phyloP scores from a whole-genome alignment of 2,113 vertebrate genomes.

The Butastur rufipennis region DNA sequence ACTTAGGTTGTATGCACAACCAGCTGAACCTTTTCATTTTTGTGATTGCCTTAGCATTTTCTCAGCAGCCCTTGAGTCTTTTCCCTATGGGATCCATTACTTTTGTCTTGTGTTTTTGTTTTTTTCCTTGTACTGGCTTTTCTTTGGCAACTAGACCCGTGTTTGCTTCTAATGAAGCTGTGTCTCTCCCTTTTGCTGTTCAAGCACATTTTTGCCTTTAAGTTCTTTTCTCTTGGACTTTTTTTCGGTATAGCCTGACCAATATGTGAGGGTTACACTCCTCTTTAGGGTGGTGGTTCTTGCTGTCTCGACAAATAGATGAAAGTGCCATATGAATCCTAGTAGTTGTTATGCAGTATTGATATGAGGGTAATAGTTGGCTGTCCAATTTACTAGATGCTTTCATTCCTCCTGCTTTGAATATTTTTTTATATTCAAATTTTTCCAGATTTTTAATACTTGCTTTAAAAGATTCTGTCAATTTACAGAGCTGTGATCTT shows the following conservation, averaged over 20 bases:
- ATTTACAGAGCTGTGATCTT: not conserved
- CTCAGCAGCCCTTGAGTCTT: not conserved
- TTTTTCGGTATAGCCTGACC: not conserved
- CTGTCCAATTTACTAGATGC: not conserved
- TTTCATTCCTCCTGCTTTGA: not conserved
- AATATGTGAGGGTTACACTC: not conserved
- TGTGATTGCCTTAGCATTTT: not conserved
- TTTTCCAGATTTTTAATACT: not conserved
- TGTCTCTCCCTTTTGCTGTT: not conserved
- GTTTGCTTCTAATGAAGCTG: not conserved
- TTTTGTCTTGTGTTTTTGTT: not conserved
- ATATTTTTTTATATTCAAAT: not conserved
- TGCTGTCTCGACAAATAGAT: not conserved
- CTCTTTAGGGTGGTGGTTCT: not conserved
- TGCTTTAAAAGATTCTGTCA: not conserved
- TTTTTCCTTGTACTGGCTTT: not conserved
- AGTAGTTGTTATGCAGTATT: not conserved
- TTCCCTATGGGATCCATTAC: not conserved
- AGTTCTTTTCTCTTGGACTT: not conserved
- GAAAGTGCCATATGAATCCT: not conserved
- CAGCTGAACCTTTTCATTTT: conserved; percentile 18
- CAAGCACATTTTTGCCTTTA: not conserved
- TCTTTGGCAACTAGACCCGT: not conserved
- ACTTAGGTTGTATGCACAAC: not conserved
- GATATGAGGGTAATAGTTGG: not conserved